Conservation (phyloP, 2,113 vertebrate genomes). For the Myotis lucifugus region DNA sequence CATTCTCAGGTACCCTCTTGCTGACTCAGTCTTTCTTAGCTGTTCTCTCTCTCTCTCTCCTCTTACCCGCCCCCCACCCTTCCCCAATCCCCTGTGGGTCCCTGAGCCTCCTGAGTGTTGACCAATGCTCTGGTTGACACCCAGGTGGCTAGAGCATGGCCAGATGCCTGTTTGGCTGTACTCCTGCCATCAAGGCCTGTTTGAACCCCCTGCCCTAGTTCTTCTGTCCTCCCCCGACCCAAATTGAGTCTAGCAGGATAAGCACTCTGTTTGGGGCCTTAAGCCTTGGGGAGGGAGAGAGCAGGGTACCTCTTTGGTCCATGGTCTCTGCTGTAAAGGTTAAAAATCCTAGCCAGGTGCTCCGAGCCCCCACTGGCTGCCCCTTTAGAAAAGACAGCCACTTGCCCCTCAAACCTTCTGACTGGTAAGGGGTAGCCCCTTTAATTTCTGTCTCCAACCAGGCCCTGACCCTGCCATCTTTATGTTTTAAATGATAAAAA, state of each 20-base stretch:
- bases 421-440: background rate
- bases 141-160: background rate
- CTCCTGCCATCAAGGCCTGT: background rate
- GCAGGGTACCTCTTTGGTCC: background rate
- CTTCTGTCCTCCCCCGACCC: background rate
- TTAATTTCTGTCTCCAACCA: background rate
- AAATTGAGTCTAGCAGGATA: background rate
- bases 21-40: background rate
- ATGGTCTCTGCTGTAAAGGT: background rate
- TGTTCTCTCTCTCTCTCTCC: background rate
- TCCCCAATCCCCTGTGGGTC: no score
- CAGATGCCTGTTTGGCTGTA: background rate
- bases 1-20: background rate
- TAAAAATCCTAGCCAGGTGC: background rate
- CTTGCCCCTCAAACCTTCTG: background rate
- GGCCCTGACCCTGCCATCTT: background rate
- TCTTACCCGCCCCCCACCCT: no score
- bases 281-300: background rate
- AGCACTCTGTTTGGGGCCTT: background rate
- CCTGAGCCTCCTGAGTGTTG: background rate
- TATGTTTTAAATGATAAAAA: conserved; percentile 17
- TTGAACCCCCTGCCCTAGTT: background rate
- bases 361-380: background rate
- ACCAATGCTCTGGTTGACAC: background rate
- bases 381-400: background rate